Evolutionary conservation across 2,888 invertebrate genomes (phyloP).

Genomic region (Apamea crenata): DNA sequence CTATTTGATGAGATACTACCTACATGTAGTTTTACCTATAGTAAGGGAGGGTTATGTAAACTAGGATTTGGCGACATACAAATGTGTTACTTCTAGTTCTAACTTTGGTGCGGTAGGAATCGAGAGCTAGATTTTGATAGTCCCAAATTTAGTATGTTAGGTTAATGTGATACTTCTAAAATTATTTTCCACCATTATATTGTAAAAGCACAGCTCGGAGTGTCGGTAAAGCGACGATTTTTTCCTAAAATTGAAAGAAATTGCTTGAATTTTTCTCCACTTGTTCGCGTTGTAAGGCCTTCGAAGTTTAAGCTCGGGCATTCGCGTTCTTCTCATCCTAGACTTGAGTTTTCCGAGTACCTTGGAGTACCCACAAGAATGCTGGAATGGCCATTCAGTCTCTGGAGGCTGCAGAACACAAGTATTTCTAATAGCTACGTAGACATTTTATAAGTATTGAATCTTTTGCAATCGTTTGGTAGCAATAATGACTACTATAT

Average conservation of each 20-base stretch:
- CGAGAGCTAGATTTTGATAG: neutral
- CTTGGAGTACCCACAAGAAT: slow-evolving; percentile 5
- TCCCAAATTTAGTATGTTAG: neutral
- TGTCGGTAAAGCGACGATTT: neutral
- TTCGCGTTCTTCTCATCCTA: slow-evolving; percentile 10
- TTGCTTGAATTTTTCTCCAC: neutral
- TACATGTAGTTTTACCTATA: neutral
- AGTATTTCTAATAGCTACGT: slow-evolving; percentile 1
- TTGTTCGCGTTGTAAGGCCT: neutral
- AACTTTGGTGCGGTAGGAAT: neutral
- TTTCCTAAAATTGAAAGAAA: neutral
- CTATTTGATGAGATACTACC: too few species aligned
- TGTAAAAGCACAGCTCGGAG: neutral
- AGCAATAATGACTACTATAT: neutral
- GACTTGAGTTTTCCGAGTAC: neutral
- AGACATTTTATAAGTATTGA: neutral
- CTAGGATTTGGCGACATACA: neutral
- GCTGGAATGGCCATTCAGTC: neutral
- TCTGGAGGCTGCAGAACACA: slow-evolving; percentile 8
- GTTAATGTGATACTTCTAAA: neutral
- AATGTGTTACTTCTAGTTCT: too few species aligned
- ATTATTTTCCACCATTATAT: neutral
- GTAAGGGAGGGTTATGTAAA: neutral
- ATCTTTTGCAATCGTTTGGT: neutral
- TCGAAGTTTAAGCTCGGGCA: neutral